A percentile compares a stretch with the other conserved stretches of the same genome.
These are phyloP conservation scores for Zenarchopterus dispar DNA, from an alignment of 2,797 vertebrate genomes.

Conservation along the genomic window DNA sequence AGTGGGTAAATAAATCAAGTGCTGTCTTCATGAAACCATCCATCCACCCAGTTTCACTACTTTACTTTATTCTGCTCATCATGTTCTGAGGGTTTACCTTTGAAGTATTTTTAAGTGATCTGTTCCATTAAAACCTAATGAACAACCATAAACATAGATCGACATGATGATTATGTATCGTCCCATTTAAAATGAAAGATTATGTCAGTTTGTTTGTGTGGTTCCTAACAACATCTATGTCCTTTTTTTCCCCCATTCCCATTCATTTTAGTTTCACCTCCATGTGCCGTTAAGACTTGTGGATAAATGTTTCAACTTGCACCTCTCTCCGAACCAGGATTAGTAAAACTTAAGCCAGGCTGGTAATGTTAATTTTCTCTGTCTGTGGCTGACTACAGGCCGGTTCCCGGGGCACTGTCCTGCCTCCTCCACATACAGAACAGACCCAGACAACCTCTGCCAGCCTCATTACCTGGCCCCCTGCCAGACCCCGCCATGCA, in stretches of 20 bases:
- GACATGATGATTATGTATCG: too few relatives aligned
- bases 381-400: conserved; percentile 77
- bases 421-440: conserved; percentile 93
- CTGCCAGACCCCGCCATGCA: conserved; percentile 89
- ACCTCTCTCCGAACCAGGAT: conserved; percentile 48
- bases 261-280: conserved; percentile 12
- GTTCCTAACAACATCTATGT: too few relatives aligned
- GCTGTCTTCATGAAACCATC: too few relatives aligned
- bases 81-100: too few relatives aligned
- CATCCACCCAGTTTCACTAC: too few relatives aligned
- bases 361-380: conserved; percentile 71
- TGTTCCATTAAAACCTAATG: too few relatives aligned
- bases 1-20: too few relatives aligned
- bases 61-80: too few relatives aligned
- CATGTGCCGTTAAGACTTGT: conserved; percentile 14
- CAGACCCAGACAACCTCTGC: conserved; percentile 77
- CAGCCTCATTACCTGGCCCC: conserved; percentile 95
- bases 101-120: too few relatives aligned
- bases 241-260: not conserved
- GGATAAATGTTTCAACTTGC: conserved; percentile 55
- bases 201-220: too few relatives aligned
- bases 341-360: conserved; percentile 49
- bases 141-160: too few relatives aligned
- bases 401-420: conserved; percentile 80
- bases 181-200: too few relatives aligned